Base-by-base conservation (phyloP, 2,888 invertebrate species). In the Griposia aprilina region DNA sequence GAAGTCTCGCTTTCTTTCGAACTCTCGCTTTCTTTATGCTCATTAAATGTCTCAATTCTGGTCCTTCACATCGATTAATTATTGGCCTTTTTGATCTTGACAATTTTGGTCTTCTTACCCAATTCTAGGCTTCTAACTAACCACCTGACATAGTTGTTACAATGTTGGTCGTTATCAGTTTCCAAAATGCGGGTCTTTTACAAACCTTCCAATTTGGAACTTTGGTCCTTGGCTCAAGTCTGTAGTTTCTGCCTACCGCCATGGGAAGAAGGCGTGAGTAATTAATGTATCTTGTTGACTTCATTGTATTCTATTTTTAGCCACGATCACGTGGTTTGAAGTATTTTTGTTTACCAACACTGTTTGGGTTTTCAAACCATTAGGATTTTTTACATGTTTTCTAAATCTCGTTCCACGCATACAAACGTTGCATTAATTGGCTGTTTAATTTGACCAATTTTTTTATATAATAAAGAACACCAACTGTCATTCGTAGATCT, bases 291-390 rank as follows among this genome's bases (percentile, higher is more conserved):
- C 8, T 30, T 55, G n/a, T 78, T 65, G 50, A 26, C 45, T 50
- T 11, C 36, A 15, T 50, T 45, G 45, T 68, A 4, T 57, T 66
- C 10, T 66, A 82, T 66, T 82, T 57, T 50, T 50, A 70, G 1
- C 15, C 1, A 65, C 26, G 10, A 26, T 26, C 30, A 26, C n/a
- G 17, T 20, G 66, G 26, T 50, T 50, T 8, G 13, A 23, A 36
- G 50, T n/a, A 41, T n/a, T 15, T 65, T 55, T 71, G 67, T 80
- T 82, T 76, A 71, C 20, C 8, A 59, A 80, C 8, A 45, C 5
- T 17, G 50, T 52, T 30, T 55, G 83, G 80, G 50, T 83, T 79
- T 79, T 74, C 13, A n/a, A 55, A n/a, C 26, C 7, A 62, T 63
- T 62, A 20, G n/a, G 52, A 15, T 74, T 78, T 81, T 83, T 69